phyloP scores from a whole-genome alignment of 2,113 vertebrate species.

The Sinosuthora webbiana region DNA sequence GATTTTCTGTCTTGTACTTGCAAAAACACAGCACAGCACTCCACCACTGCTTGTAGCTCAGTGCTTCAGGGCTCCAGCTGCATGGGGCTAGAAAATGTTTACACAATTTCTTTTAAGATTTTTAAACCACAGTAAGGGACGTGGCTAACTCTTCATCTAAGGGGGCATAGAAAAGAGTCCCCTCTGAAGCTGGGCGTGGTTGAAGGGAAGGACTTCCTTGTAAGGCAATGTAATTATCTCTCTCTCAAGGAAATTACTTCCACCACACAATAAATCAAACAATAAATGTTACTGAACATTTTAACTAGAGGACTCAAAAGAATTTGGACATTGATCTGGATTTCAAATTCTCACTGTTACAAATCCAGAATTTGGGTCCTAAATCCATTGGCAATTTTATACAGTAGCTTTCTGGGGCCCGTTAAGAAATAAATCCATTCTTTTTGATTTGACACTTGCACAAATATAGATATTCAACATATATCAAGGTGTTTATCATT shows the following conservation, averaged over 20 bases:
- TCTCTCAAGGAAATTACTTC: not conserved
- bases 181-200: not conserved
- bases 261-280: not conserved
- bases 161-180: not conserved
- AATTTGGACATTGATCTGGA: not conserved
- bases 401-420: not conserved
- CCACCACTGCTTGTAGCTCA: slow-evolving; percentile 82
- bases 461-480: not conserved
- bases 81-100: slow-evolving; percentile 74
- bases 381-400: not conserved
- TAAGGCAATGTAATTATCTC: not conserved
- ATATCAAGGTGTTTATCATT: not conserved
- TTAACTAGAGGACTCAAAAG: not conserved
- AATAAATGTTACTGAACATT: not conserved
- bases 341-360: not conserved
- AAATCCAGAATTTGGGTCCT: not conserved
- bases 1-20: slow-evolving; percentile 99
- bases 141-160: not conserved
- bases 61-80: slow-evolving; percentile 85
- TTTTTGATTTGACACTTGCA: not conserved
- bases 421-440: not conserved
- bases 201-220: not conserved
- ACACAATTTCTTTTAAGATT: slow-evolving; percentile 73
- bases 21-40: slow-evolving; percentile 95
- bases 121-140: slow-evolving; percentile 54